Evolutionary conservation across 2,113 vertebrate genomes (phyloP), one percentile per base, ranked within the genome.

Genomic region (Gobio gobio): DNA sequence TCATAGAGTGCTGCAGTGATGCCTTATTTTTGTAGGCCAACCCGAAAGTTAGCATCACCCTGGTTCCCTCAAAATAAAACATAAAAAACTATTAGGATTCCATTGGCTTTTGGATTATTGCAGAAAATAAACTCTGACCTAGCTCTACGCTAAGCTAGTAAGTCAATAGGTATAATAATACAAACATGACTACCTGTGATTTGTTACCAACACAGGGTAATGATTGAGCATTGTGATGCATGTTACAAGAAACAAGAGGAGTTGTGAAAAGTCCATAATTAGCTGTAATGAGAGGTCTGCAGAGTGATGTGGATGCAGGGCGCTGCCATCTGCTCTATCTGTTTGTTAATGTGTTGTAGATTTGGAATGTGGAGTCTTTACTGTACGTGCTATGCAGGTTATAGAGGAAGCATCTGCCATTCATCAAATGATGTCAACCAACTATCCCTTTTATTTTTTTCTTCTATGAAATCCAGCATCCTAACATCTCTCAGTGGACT

Each of bases 221-320:
- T 70, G 10, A 45, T 40, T 45, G 20, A 45, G 24, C 40, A 13
- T 45, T 73, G 70, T 45, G 22, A n/a, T 22, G 36, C 61, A 64
- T 29, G 26, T 26, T 22, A 22, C 66, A 70, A 20, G 18, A 18
- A 70, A 40, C 40, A 13, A 24, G 22, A 73, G 24, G 70, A 45
- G 20, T 72, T 72, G 20, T 43, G 70, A 70, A 47, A 73, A 45
- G 22, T n/a, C 40, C 22, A 72, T 22, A 72, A 73, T 73, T 24
- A 73, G 40, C 70, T 5, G 1, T 73, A 47, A 78, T 6, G 43
- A 36, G 82, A 86, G 88, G 86, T 59, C 85, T 81, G 78, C 64
- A 3, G 22, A 56, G 24, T 83, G 56, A 80, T 64, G 58, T 47
- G n/a, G 40, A 29, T 78, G 20, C 51, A 79, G 76, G 83, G 7